Base-by-base conservation (phyloP, 2,113 vertebrate genomes). In the Gallinago paraguaiae region DNA sequence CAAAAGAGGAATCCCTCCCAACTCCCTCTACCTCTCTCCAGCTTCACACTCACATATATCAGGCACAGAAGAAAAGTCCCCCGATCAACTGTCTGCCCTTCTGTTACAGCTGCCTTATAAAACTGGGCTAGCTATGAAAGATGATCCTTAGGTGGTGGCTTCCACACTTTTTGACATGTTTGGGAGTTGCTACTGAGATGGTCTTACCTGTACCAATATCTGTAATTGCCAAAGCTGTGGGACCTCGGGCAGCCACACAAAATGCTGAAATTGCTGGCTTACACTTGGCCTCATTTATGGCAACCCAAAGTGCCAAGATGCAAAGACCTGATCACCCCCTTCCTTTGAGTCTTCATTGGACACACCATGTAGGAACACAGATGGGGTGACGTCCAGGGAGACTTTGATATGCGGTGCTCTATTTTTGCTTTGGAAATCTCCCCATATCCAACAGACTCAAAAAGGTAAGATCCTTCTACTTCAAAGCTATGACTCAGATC, bases 21-120 rank as follows among this genome's bases (percentile, higher is more conserved):
- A 18, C 13, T 51, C 3, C 35, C 7, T 68, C 53, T 0, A 0
- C 57, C 2, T 4, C 41, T 70, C 19, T 22, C 9, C 23, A 56
- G 16, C 20, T 56, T 19, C 57, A 68, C 0, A 1, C 13, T 89
- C n/a, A 56, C 0, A 1, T 31, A 33, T 45, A 35, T 51, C 35
- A 45, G 17, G 63, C 27, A 19, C 17, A 41, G 72, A 61, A 75
- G 35, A 45, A 41, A 71, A 53, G 33, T 11, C n/a, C 43, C 27
- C 28, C 51, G 10, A 41, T 30, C 16, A 60, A 39, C 25, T 35
- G 43, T 11, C 22, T 60, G 37, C 31, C 7, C 9, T 63, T 63
- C 56, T 83, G 9, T 31, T 63, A 79, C 19, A 57, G 35, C 30
- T 94, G 37, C 43, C 45, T 28, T 30, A 27, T 59, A 37, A 84